Percentiles rank a stretch among this genome's conserved stretches.
Evolutionary conservation across 2,113 vertebrate species (phyloP).

Genomic region (Cyanistes caeruleus): DNA sequence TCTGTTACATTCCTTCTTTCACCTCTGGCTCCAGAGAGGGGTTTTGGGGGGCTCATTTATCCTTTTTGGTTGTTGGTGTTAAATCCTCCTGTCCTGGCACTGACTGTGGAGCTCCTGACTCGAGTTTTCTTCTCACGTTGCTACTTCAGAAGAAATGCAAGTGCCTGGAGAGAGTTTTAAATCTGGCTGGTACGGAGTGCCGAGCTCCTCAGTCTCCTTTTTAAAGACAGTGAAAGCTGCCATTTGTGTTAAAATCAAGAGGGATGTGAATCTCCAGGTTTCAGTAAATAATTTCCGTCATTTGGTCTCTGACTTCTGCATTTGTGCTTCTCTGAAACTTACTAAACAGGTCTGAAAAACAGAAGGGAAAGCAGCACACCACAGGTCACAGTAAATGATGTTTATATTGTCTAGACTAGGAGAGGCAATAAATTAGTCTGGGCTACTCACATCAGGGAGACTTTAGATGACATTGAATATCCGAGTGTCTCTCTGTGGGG

Average conservation of each 20-base stretch:
- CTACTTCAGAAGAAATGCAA: background rate
- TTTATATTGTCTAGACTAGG: background rate
- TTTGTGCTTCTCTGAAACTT: background rate
- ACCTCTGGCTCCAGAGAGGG: background rate
- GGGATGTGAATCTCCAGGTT: background rate
- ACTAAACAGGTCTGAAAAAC: background rate
- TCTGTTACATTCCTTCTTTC: background rate
- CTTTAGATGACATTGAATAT: background rate
- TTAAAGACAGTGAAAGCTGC: background rate
- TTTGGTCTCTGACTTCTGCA: background rate
- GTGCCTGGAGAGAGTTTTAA: background rate
- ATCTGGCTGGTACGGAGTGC: background rate
- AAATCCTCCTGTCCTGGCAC: background rate
- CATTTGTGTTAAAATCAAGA: background rate
- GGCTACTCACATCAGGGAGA: background rate
- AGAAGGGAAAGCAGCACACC: background rate
- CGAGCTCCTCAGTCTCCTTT: background rate
- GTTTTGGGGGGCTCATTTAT: background rate
- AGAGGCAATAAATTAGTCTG: background rate
- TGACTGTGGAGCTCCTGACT: background rate
- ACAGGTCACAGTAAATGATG: background rate
- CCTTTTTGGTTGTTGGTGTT: background rate
- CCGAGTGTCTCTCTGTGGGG: background rate
- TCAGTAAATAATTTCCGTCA: background rate
- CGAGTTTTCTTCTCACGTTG: background rate